Conservation (phyloP, 2,797 vertebrate genomes). For the Botia kubotai region DNA sequence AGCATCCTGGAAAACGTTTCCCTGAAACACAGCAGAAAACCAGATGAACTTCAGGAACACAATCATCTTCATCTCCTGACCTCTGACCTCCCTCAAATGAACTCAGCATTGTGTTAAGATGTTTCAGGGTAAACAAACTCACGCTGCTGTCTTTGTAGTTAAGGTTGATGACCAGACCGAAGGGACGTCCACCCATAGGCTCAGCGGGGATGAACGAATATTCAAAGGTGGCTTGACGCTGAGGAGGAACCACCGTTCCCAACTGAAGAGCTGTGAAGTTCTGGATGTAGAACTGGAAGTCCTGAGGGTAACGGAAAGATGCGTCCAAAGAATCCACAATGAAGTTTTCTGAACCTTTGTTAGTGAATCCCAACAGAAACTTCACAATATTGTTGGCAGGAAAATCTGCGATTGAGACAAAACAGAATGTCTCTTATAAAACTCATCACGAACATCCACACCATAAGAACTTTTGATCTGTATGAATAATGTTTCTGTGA, state of each 20-base stretch:
- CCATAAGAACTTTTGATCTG: neutral
- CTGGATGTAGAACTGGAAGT: conserved; percentile 99
- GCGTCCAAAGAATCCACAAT: conserved; percentile 93
- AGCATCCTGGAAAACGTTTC: conserved; percentile 94
- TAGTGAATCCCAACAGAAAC: conserved; percentile 95
- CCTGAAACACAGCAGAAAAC: conserved; percentile 71
- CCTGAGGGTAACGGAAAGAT: conserved; percentile 97
- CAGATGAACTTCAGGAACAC: neutral
- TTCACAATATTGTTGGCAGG: conserved; percentile 97
- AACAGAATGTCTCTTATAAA: neutral
- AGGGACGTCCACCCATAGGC: conserved; percentile 96
- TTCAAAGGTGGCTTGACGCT: conserved; percentile 94
- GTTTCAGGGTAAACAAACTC: conserved; percentile 62
- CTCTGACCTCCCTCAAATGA: neutral
- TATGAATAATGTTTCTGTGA: neutral
- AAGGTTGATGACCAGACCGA: conserved; percentile 96
- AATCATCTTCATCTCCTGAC: neutral
- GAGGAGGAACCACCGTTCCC: conserved; percentile 85
- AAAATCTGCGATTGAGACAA: conserved; percentile 81
- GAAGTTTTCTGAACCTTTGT: conserved; percentile 94
- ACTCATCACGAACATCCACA: neutral
- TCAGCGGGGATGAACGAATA: conserved; percentile 98
- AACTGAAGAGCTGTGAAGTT: conserved; percentile 97
- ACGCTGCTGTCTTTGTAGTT: conserved; percentile 95
- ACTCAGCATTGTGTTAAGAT: neutral